Evolutionary conservation across 2,797 vertebrate genomes (phyloP).

Genomic region (Hydrolagus colliei): DNA sequence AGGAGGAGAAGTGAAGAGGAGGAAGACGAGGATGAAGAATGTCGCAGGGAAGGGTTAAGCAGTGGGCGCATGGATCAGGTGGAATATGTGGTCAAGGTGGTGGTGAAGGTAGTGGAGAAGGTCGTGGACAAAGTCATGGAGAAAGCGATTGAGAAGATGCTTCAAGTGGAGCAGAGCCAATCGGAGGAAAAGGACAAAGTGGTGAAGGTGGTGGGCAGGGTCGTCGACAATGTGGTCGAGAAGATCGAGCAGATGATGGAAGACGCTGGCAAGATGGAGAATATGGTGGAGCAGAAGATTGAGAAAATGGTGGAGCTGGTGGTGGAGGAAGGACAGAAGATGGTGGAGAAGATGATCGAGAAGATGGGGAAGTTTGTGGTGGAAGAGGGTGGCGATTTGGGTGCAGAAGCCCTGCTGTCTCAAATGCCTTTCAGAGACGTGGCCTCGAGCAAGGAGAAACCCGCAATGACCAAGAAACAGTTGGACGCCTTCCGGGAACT

Average conservation of each 20-base stretch:
- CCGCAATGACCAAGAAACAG: too few relatives aligned
- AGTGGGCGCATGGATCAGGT: not conserved
- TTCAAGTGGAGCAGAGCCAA: not conserved
- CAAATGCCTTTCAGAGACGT: too few relatives aligned
- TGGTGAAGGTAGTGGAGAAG: slow-evolving; percentile 23
- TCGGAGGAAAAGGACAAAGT: not conserved
- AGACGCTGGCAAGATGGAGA: not conserved
- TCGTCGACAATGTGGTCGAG: slow-evolving; percentile 13
- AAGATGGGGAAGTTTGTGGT: slow-evolving; percentile 4
- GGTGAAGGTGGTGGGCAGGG: slow-evolving; percentile 11
- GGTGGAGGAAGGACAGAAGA: slow-evolving; percentile 7
- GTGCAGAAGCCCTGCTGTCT: not conserved
- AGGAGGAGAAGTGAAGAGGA: not conserved
- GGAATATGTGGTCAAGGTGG: not conserved
- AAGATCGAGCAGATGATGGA: slow-evolving; percentile 22
- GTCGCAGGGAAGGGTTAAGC: too few relatives aligned
- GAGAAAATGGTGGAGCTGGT: slow-evolving; percentile 21
- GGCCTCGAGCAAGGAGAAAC: not conserved
- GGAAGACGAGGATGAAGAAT: not conserved
- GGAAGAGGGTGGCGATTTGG: not conserved
- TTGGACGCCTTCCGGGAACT: not conserved
- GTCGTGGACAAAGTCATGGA: slow-evolving; percentile 17
- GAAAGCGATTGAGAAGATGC: not conserved
- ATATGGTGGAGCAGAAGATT: not conserved
- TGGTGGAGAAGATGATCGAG: slow-evolving; percentile 8